Conservation (phyloP, 2,797 vertebrate genomes). For the Zonotrichia albicollis region DNA sequence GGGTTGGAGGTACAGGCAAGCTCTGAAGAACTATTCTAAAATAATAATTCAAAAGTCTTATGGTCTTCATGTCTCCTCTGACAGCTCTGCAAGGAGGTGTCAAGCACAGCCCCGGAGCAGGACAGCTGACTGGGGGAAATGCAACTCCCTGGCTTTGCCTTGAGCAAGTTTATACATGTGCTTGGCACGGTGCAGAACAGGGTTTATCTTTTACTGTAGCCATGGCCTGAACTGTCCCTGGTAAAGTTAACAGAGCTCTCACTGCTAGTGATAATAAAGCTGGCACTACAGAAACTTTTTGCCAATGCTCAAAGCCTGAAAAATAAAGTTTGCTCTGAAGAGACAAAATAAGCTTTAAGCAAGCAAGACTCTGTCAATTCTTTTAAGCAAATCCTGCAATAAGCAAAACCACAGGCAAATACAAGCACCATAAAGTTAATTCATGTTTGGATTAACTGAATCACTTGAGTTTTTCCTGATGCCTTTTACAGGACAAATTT, state of each 20-base stretch:
- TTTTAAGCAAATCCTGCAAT: background rate
- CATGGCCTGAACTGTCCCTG: background rate
- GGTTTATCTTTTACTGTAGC: background rate
- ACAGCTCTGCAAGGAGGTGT: background rate
- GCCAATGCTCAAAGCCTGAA: background rate
- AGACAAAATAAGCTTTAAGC: conserved; percentile 12
- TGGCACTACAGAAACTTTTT: conserved; percentile 31
- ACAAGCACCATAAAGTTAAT: background rate
- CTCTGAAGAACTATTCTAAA: background rate
- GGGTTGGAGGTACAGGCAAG: background rate
- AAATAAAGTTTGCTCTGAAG: conserved; percentile 3
- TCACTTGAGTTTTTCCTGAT: background rate
- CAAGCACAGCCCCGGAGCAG: background rate
- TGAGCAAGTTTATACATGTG: conserved; percentile 2
- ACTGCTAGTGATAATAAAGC: conserved; percentile 21
- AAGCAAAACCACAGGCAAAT: background rate
- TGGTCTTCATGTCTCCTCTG: accelerated
- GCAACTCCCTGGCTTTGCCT: conserved; percentile 18
- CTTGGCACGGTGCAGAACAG: background rate
- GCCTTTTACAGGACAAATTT: background rate
- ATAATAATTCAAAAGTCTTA: background rate
- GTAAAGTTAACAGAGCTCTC: conserved; percentile 42
- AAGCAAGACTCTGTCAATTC: background rate
- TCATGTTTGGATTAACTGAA: background rate
- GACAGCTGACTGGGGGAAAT: conserved; percentile 34